Evolutionary conservation across 2,113 vertebrate species (phyloP).

Genomic region (Nibea albiflora): DNA sequence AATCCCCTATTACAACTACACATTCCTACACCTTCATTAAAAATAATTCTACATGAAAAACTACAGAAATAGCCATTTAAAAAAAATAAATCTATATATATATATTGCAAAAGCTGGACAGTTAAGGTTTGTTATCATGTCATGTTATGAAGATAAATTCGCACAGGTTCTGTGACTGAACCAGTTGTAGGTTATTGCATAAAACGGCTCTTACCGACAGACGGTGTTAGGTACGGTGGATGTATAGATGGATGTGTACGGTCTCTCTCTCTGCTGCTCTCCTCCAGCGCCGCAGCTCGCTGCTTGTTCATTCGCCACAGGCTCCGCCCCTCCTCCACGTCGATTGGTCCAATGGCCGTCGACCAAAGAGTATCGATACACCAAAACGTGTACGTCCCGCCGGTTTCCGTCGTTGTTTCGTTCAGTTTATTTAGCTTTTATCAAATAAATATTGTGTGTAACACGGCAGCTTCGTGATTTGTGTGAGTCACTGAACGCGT

Average conservation of each 20-base stretch:
- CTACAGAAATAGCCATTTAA: neutral
- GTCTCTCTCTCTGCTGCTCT: conserved; percentile 68
- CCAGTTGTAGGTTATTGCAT: conserved; percentile 6
- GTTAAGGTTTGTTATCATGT: neutral
- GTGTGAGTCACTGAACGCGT: neutral
- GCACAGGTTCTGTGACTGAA: neutral
- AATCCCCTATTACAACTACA: conserved; percentile 11
- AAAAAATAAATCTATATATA: too few species aligned
- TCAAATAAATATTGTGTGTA: neutral
- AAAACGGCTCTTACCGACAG: conserved; percentile 76
- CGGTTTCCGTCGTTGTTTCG: conserved; percentile 21
- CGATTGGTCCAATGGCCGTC: conserved; percentile 71
- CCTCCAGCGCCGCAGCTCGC: conserved; percentile 71
- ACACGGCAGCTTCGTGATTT: neutral
- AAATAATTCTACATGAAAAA: conserved; percentile 5
- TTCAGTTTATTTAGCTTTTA: neutral
- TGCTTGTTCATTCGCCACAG: conserved; percentile 64
- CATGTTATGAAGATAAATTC: neutral
- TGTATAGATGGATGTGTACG: conserved; percentile 46
- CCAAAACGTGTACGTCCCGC: fast-evolving
- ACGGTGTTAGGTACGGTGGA: conserved; percentile 25
- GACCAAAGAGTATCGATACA: conserved; percentile 41
- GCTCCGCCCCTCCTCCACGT: conserved; percentile 67
- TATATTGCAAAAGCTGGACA: neutral
- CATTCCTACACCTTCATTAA: conserved; percentile 33